Evolutionary conservation across 1,140 invertebrate species (phyloP).

Genomic region (Riptortus pedestris): DNA sequence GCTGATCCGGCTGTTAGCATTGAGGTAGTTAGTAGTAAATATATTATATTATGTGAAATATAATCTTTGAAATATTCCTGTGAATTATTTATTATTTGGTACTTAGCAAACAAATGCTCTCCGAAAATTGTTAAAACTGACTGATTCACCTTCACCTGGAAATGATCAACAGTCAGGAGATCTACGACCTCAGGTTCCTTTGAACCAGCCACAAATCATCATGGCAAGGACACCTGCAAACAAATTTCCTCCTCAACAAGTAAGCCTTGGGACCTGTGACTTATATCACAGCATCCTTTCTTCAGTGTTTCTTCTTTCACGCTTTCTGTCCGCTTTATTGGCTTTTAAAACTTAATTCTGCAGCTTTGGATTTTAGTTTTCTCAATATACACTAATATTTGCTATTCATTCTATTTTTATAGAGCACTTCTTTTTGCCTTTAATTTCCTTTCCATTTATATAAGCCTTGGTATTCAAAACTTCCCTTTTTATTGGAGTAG

Average conservation of each 20-base stretch:
- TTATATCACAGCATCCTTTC: neutral
- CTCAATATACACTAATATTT: too few species aligned
- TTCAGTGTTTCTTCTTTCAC: neutral
- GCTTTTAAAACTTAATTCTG: neutral
- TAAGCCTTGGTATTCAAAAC: too few species aligned
- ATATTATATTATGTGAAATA: neutral
- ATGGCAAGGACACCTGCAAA: neutral
- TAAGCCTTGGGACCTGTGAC: neutral
- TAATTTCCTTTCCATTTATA: too few species aligned
- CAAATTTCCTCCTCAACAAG: neutral
- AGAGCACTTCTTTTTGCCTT: too few species aligned
- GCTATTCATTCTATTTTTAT: too few species aligned
- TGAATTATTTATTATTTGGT: neutral
- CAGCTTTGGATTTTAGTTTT: too few species aligned
- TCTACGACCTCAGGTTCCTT: neutral
- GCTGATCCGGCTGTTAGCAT: neutral
- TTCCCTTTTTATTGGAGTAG: too few species aligned
- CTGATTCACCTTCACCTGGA: neutral
- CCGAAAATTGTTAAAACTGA: neutral
- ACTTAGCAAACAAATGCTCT: conserved; percentile 3
- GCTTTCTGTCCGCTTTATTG: neutral
- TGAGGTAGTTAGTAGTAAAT: neutral
- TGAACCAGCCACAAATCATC: neutral
- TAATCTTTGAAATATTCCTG: neutral
- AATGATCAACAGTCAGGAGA: neutral